A percentile compares a stretch with the other conserved stretches of the same genome.
Conservation (phyloP, 92 coral and sea anemone genomes). For the Siderastrea radians region DNA sequence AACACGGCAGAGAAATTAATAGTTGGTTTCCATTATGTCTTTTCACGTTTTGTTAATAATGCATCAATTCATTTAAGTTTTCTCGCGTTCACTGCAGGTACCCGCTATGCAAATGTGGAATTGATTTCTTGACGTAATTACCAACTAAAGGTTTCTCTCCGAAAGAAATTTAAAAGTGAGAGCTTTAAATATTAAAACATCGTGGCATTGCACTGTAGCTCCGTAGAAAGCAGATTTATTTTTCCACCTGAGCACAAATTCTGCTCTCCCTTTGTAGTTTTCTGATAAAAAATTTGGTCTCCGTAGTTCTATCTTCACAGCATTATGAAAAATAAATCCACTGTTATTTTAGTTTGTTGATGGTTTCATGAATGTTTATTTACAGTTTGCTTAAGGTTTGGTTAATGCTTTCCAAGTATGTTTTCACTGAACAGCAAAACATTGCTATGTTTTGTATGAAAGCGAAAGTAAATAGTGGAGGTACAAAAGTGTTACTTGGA, state of each 20-base stretch:
- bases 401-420: not conserved
- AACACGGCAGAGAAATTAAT: not conserved
- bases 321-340: no score
- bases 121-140: not conserved
- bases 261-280: not conserved
- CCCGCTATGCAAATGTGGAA: constrained; percentile 23
- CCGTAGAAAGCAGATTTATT: not conserved
- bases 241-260: not conserved
- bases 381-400: not conserved
- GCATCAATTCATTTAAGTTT: constrained; percentile 11
- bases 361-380: not conserved
- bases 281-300: not conserved
- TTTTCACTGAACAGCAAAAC: constrained; percentile 7
- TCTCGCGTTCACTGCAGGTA: constrained; percentile 19
- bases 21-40: not conserved
- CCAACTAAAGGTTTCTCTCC: not conserved
- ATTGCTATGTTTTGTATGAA: not conserved
- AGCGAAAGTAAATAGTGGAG: not conserved
- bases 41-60: constrained; percentile 50
- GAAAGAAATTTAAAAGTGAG: not conserved
- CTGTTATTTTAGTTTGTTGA: not conserved
- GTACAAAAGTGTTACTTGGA: not conserved
- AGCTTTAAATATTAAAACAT: constrained; percentile 32
- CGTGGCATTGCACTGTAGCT: not conserved
- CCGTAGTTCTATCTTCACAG: not conserved